Conservation (phyloP, 2,888 invertebrate genomes). For the Andrena bicolor region DNA sequence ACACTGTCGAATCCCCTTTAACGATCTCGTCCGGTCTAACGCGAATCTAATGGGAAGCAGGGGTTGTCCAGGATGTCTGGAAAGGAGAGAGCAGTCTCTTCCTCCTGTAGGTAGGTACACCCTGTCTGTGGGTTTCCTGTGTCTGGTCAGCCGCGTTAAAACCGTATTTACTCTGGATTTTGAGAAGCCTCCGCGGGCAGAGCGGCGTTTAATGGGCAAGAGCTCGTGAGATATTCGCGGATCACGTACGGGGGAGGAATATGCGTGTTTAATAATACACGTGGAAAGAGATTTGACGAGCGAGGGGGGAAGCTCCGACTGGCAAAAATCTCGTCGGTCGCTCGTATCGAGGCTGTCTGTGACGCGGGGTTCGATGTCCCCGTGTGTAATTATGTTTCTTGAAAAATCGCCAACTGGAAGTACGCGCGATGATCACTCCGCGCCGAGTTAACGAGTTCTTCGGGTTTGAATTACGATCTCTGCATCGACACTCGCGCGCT, state of each 20-base stretch:
- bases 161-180: slow-evolving; percentile 32
- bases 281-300: slow-evolving; percentile 32
- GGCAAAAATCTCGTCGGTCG: slow-evolving; percentile 21
- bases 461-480: slow-evolving; percentile 3
- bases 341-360: slow-evolving; percentile 4
- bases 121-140: neutral
- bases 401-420: slow-evolving; percentile 19
- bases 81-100: slow-evolving; percentile 14
- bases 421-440: slow-evolving; percentile 11
- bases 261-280: slow-evolving; percentile 35
- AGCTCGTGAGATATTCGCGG: slow-evolving; percentile 47
- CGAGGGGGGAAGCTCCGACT: neutral
- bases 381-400: neutral
- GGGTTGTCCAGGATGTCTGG: slow-evolving; percentile 9
- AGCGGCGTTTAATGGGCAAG: slow-evolving; percentile 40
- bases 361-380: slow-evolving; percentile 2
- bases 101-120: too few relatives aligned
- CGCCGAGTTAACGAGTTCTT: slow-evolving; percentile 22
- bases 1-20: slow-evolving; percentile 4
- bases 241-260: slow-evolving; percentile 45
- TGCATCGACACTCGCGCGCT: neutral
- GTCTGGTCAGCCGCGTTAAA: slow-evolving; percentile 41
- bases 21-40: slow-evolving; percentile 61
- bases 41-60: slow-evolving; percentile 67
- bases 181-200: slow-evolving; percentile 14